Percentiles rank a stretch among this genome's conserved stretches.
Evolutionary conservation across 2,888 invertebrate genomes (phyloP).

Genomic region (Leucophenga montana): DNA sequence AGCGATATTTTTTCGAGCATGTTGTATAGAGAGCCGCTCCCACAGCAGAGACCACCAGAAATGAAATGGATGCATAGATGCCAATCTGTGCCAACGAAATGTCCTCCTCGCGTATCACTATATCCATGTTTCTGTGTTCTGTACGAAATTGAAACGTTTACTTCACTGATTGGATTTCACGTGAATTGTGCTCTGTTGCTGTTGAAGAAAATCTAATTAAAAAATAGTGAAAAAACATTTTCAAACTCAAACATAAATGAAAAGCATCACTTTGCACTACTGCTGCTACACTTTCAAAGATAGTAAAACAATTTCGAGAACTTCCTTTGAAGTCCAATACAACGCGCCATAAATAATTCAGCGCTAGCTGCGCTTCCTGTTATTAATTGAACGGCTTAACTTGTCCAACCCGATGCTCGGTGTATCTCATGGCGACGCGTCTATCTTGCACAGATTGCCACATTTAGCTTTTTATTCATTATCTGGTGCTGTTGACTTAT

Average conservation of each 20-base stretch:
- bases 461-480: not conserved
- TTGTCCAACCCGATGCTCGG: too few species aligned
- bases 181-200: not conserved
- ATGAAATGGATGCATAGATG: slow-evolving; percentile 74
- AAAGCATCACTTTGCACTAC: too few species aligned
- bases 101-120: slow-evolving; percentile 71
- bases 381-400: slow-evolving; percentile 12
- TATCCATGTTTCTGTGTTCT: slow-evolving; percentile 61
- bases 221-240: not conserved
- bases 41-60: slow-evolving; percentile 73
- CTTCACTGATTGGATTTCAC: too few species aligned
- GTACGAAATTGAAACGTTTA: not conserved
- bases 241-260: not conserved
- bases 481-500: slow-evolving; percentile 9
- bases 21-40: slow-evolving; percentile 75
- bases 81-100: slow-evolving; percentile 72
- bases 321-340: not conserved
- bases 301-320: not conserved
- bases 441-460: too few species aligned
- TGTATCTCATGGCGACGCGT: too few species aligned
- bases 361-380: slow-evolving; percentile 19
- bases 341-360: slow-evolving; percentile 57
- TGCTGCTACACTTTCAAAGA: too few species aligned
- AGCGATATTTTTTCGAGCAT: slow-evolving; percentile 75
- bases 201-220: not conserved